Evolutionary conservation across 2,888 invertebrate genomes (phyloP), one percentile per base, ranked within the genome.

Genomic region (Calliphora vomitoria): DNA sequence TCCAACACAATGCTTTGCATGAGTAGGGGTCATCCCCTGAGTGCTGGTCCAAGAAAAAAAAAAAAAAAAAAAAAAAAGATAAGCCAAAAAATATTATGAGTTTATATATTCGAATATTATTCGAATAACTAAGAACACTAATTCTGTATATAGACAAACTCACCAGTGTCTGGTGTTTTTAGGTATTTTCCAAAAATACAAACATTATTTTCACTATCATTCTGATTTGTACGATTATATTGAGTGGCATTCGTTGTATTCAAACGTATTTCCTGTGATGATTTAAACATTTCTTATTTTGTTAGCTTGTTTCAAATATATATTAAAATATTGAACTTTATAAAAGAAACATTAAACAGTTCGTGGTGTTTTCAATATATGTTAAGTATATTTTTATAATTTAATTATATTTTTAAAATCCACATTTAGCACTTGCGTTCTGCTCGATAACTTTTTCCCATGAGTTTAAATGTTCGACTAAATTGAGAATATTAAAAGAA

Each of bases 181-280:
- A 92, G 90, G 88, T 93, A 93, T 91, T 92, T 92, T 85, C 93
- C 93, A 91, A 93, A 93, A 89, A 91, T 90, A 90, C 91, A 90
- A 89, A 89, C 90, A 64, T 90, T 91, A 89, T 92, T 91, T 81
- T 88, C 87, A 87, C 64, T 60, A 75, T 86, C 81, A 85, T 64
- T 69, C 8, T 71, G 69, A 76, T 78, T 64, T 25, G 68, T 41
- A 25, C 25, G 25, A 25, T 25, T 25, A 66, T 82, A 66, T n/a
- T 76, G 69, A 41, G 69, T 82, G 31, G 74, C 76, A 20, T 79
- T 88, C 47, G 82, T 90, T 38, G 91, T 91, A 86, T 92, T 92
- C 38, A 93, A 89, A 82, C 92, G 92, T 87, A 93, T 93, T 90
- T 93, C 93, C 89, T 93, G 93, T 80, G 93, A 93, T 89, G 91